Evolutionary conservation across 2,888 invertebrate genomes (phyloP).

Genomic region (Cyclophora punctaria): DNA sequence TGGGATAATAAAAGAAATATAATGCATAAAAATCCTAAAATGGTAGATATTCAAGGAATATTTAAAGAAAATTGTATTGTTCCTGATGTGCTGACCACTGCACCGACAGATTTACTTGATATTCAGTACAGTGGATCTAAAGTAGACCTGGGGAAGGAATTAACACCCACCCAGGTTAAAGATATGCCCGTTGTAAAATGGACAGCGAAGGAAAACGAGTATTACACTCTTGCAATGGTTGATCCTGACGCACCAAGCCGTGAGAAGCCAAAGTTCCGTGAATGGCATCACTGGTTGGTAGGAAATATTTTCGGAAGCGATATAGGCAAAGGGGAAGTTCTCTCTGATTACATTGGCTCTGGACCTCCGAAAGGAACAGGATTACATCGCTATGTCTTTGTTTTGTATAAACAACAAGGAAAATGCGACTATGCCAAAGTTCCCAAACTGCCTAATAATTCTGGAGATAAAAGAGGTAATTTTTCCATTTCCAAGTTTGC

Average conservation of each 20-base stretch:
- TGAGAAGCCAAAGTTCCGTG: conserved; percentile 78
- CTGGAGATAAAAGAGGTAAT: conserved; percentile 71
- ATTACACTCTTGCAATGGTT: conserved; percentile 78
- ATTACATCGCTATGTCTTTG: conserved; percentile 81
- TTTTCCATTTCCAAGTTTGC: conserved; percentile 76
- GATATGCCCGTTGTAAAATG: conserved; percentile 80
- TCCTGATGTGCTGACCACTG: conserved; percentile 79
- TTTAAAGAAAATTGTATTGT: conserved; percentile 74
- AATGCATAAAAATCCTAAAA: conserved; percentile 9
- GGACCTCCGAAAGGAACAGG: conserved; percentile 84
- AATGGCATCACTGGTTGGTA: conserved; percentile 87
- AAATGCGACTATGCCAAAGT: conserved; percentile 60
- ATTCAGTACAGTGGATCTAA: conserved; percentile 68
- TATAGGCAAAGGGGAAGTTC: conserved; percentile 76
- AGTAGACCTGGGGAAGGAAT: conserved; percentile 77
- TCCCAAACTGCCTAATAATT: conserved; percentile 53
- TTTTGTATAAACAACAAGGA: conserved; percentile 77
- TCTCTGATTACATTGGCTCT: conserved; percentile 77
- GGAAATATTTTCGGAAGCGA: conserved; percentile 81
- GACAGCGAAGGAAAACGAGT: conserved; percentile 72
- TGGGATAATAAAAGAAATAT: too few relatives aligned
- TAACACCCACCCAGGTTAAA: conserved; percentile 83
- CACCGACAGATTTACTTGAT: conserved; percentile 68
- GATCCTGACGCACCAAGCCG: conserved; percentile 88
- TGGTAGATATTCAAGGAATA: conserved; percentile 42